Conservation (phyloP, 2,888 invertebrate species). For the Lochmaea crataegi region DNA sequence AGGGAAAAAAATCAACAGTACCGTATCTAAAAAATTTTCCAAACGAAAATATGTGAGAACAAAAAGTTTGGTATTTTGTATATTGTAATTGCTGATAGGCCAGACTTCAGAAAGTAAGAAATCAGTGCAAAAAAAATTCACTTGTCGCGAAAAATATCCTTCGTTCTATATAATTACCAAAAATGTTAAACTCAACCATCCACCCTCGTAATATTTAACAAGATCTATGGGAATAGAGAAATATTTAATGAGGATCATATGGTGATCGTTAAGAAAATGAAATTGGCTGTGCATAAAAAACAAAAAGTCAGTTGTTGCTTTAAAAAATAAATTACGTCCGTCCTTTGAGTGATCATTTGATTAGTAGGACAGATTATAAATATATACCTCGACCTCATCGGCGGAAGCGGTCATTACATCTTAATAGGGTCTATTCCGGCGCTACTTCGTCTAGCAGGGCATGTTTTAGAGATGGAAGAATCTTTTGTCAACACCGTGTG, state of each 20-base stretch:
- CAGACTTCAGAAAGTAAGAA: no score
- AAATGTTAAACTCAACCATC: no score
- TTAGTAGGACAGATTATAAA: conserved; percentile 20
- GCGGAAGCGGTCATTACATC: conserved; percentile 22
- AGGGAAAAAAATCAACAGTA: no score
- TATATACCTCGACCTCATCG: conserved; percentile 18
- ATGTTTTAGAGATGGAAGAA: background rate
- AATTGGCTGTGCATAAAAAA: background rate
- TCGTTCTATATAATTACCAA: no score
- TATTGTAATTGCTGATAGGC: no score
- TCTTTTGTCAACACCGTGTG: no score
- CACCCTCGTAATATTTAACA: no score
- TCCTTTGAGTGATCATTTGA: conserved; percentile 36
- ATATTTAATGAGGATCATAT: background rate
- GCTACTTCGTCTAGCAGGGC: conserved; percentile 28
- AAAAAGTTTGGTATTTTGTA: no score
- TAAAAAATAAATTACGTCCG: conserved; percentile 29
- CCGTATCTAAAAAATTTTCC: no score
- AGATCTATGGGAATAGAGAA: background rate
- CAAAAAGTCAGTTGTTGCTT: conserved; percentile 17
- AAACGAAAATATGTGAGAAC: no score
- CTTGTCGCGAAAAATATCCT: no score
- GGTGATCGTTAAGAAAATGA: background rate
- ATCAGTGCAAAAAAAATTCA: no score
- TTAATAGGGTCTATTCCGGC: conserved; percentile 16